Evolutionary conservation across 2,113 vertebrate species (phyloP), one percentile per base, ranked within the genome.

Genomic region (Thomomys bottae): DNA sequence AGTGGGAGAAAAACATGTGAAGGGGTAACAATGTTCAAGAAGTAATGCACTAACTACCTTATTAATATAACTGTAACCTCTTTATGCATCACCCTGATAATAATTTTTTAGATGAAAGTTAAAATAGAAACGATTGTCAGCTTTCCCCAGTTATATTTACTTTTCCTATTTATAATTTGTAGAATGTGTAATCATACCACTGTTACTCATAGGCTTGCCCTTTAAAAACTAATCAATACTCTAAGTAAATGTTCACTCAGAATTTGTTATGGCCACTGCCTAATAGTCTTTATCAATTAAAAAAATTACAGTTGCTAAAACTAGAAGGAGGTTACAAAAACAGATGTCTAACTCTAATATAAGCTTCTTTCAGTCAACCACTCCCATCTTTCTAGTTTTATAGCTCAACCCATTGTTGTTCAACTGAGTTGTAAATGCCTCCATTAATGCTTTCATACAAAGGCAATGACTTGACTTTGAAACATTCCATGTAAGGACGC

Each of bases 371-470:
- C 21, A 84, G 77, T n/a, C 59, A 79, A 54, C 26, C 40, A 23
- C 32, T 59, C 54, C 92, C 40, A 40, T 68, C 61, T 78, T 78
- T 6, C 6, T 28, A 77, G 23, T 45, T 81, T 84, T 68, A 26
- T 21, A 77, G 38, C 34, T 57, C 38, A n/a, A 67, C 26, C 42
- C 61, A 75, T 88, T 54, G 67, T 75, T 57, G 83, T 4, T 76
- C 92, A 84, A 30, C 0, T 36, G 9, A 82, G 20, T 83, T 92
- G 98, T 97, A 98, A 98, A 98, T 98, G 97, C 94, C 96, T 98
- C 98, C 98, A 98, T 98, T 98, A 98, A 98, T 94, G 92, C 92
- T 92, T 84, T 93, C 78, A 71, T 84, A 97, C 95, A 95, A 95
- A 94, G 90, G 75, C 90, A 97, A 96, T 61, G 95, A 80, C 70